Conservation (phyloP, 2,113 vertebrate species). For the Pomatostomus ruficeps region DNA sequence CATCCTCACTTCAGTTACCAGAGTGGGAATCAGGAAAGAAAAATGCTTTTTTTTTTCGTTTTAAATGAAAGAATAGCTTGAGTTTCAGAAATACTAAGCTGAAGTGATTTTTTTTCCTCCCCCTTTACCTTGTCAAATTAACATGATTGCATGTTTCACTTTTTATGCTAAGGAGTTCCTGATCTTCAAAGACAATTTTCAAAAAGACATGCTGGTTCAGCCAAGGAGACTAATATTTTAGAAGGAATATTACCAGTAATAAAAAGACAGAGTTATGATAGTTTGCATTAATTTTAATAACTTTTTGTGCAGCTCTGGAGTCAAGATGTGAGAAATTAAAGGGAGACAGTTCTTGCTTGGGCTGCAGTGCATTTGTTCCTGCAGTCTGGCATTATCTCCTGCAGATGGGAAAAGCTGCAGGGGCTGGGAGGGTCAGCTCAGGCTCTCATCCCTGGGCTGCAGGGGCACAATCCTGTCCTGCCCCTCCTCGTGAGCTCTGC, state of each 20-base stretch:
- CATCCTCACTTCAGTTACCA: not conserved
- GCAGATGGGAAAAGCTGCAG: not conserved
- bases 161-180: conserved; percentile 51
- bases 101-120: not conserved
- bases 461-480: not conserved
- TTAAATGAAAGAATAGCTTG: conserved; percentile 23
- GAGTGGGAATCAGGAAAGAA: not conserved
- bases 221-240: conserved; percentile 69
- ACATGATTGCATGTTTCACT: conserved; percentile 53
- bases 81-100: conserved; percentile 35
- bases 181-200: conserved; percentile 62
- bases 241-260: conserved; percentile 63
- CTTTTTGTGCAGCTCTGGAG: conserved; percentile 46
- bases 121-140: conserved; percentile 52
- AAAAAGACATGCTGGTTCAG: conserved; percentile 47
- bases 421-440: not conserved
- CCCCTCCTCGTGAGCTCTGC: not conserved
- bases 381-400: not conserved
- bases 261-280: conserved; percentile 69
- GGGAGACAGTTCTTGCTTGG: conserved; percentile 27
- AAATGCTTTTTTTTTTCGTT: not conserved
- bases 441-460: not conserved
- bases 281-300: conserved; percentile 74
- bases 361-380: conserved; percentile 10
- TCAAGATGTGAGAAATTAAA: conserved; percentile 55